Percentiles rank a stretch among this genome's conserved stretches.
These are phyloP conservation scores for Nasua narica DNA, from an alignment of 2,797 vertebrate genomes.

Conservation along the genomic window DNA sequence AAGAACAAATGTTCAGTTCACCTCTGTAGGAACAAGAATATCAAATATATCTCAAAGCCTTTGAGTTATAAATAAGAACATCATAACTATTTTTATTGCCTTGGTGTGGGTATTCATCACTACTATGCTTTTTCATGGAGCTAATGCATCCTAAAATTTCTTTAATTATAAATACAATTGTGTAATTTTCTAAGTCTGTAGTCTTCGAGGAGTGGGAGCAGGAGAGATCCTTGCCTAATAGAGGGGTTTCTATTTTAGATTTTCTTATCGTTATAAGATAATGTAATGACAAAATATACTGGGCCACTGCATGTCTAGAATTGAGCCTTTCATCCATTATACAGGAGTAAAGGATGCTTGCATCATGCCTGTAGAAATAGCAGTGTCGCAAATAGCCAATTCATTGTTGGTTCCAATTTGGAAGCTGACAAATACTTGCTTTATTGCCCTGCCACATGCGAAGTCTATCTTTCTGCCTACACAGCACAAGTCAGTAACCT, in stretches of 20 bases:
- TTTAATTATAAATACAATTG: background rate
- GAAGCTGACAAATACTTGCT: slow-evolving; percentile 67
- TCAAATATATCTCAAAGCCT: background rate
- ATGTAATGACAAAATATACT: background rate
- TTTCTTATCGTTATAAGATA: slow-evolving; percentile 31
- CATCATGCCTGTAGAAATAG: slow-evolving; percentile 51
- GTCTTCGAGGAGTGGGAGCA: background rate
- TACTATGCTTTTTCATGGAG: background rate
- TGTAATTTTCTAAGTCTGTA: background rate
- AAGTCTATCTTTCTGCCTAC: slow-evolving; percentile 62
- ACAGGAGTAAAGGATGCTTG: background rate
- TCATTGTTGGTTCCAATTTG: slow-evolving; percentile 72
- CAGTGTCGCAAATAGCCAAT: slow-evolving; percentile 59
- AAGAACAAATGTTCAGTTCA: background rate
- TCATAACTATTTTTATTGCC: background rate
- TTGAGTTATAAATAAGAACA: background rate
- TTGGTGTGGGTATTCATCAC: background rate
- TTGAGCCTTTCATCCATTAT: background rate
- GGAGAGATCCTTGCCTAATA: background rate
- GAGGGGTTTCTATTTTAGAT: slow-evolving; percentile 1
- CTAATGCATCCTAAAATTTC: background rate
- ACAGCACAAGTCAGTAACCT: slow-evolving; percentile 53
- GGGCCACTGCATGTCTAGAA: background rate
- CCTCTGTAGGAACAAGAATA: background rate
- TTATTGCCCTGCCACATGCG: slow-evolving; percentile 47